phyloP scores from a whole-genome alignment of 1,140 invertebrate species.

The Pseudachorutes palmiensis region DNA sequence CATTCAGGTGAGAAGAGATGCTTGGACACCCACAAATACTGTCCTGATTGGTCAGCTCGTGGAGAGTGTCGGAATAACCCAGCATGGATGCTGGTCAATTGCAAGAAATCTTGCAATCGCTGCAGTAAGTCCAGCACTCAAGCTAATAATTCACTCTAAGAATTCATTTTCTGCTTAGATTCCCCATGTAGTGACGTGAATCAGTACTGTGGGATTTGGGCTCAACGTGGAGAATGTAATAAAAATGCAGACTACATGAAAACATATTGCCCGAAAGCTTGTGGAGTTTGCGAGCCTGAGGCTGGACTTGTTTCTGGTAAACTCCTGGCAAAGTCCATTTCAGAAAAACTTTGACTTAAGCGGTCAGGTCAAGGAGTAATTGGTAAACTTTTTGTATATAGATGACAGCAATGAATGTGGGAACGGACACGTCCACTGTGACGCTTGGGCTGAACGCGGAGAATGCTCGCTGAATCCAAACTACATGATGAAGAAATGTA shows the following conservation, averaged over 20 bases:
- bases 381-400: no score
- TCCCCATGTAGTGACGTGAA: constrained; percentile 17
- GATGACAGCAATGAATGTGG: constrained; percentile 8
- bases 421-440: constrained; percentile 24
- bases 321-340: background rate
- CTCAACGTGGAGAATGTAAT: constrained; percentile 41
- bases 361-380: no score
- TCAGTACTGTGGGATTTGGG: constrained; percentile 39
- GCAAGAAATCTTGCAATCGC: constrained; percentile 43
- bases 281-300: constrained; percentile 15
- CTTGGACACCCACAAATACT: constrained; percentile 37
- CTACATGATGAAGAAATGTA: constrained; percentile 42
- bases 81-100: constrained; percentile 41
- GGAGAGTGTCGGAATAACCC: constrained; percentile 37
- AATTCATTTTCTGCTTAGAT: no score
- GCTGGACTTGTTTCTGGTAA: background rate
- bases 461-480: constrained; percentile 41
- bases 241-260: constrained; percentile 44
- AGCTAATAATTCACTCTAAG: no score
- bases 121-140: constrained; percentile 42
- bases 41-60: constrained; percentile 33
- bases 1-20: constrained; percentile 26
- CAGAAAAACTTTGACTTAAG: background rate
- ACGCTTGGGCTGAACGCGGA: constrained; percentile 28
- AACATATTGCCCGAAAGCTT: constrained; percentile 43